Evolutionary conservation across 2,797 vertebrate genomes (phyloP).

Genomic region (Falco concolor): DNA sequence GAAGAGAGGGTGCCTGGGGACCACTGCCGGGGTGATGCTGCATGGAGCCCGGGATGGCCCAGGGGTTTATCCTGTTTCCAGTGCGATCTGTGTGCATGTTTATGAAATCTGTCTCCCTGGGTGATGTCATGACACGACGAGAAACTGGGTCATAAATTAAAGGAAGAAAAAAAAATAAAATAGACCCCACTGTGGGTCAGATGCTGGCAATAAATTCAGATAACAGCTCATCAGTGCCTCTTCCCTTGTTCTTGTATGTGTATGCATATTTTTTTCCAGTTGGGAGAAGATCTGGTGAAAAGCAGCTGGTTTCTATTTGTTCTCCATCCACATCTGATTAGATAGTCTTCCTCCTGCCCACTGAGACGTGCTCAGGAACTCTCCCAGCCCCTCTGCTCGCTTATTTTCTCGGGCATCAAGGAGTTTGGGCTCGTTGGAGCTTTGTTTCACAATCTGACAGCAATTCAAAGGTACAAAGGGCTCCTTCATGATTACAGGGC

Average conservation of each 20-base stretch:
- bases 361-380: conserved; percentile 7
- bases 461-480: conserved; percentile 24
- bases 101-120: conserved; percentile 41
- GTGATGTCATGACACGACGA: conserved; percentile 60
- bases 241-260: conserved; percentile 29
- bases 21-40: not conserved
- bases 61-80: not conserved
- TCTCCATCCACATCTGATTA: conserved; percentile 62
- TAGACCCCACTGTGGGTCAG: conserved; percentile 62
- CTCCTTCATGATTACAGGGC: not conserved
- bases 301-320: conserved; percentile 67
- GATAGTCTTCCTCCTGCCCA: conserved; percentile 31
- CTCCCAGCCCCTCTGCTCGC: conserved; percentile 8
- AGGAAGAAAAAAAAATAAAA: not conserved
- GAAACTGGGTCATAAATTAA: conserved; percentile 53
- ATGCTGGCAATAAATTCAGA: conserved; percentile 69
- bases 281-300: conserved; percentile 61
- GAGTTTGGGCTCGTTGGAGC: not conserved
- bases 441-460: conserved; percentile 24
- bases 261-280: conserved; percentile 22
- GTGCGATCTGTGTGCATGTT: not conserved
- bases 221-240: conserved; percentile 64
- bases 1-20: conserved; percentile 7
- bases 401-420: conserved; percentile 21
- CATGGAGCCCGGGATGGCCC: not conserved